phyloP scores from a whole-genome alignment of 2,888 invertebrate genomes.

The Coremacera marginata region DNA sequence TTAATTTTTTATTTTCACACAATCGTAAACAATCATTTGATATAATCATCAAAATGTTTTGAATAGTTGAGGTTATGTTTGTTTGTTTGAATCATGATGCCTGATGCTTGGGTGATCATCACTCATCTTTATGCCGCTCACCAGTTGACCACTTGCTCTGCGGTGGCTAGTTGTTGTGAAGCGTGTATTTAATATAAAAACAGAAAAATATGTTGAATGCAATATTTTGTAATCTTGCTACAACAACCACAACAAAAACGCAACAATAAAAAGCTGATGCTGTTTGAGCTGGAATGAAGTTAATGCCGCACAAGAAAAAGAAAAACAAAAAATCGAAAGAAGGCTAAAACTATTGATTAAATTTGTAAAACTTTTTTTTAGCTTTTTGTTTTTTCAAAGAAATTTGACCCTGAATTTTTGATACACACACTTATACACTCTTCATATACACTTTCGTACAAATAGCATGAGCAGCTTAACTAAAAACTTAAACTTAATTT shows the following conservation, averaged over 20 bases:
- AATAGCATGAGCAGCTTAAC: too few species aligned
- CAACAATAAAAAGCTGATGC: not conserved
- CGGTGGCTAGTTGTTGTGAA: too few species aligned
- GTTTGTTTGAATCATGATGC: too few species aligned
- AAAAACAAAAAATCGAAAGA: not conserved
- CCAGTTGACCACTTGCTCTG: too few species aligned
- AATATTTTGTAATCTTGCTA: conserved; percentile 1
- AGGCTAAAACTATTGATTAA: not conserved
- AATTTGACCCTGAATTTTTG: conserved; percentile 17
- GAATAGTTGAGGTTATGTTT: too few species aligned
- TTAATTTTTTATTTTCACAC: too few species aligned
- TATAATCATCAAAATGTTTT: too few species aligned
- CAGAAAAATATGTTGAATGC: not conserved
- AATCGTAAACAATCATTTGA: too few species aligned
- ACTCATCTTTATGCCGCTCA: too few species aligned
- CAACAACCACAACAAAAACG: not conserved
- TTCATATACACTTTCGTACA: too few species aligned
- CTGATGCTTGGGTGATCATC: too few species aligned
- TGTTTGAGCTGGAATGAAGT: not conserved
- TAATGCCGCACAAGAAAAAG: not conserved
- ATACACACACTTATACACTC: not conserved
- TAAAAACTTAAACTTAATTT: not conserved
- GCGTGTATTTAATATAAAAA: too few species aligned
- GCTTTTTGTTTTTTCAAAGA: not conserved
- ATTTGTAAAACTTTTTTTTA: not conserved